Conservation (phyloP, 2,888 invertebrate species). For the Cyclophora punctaria region DNA sequence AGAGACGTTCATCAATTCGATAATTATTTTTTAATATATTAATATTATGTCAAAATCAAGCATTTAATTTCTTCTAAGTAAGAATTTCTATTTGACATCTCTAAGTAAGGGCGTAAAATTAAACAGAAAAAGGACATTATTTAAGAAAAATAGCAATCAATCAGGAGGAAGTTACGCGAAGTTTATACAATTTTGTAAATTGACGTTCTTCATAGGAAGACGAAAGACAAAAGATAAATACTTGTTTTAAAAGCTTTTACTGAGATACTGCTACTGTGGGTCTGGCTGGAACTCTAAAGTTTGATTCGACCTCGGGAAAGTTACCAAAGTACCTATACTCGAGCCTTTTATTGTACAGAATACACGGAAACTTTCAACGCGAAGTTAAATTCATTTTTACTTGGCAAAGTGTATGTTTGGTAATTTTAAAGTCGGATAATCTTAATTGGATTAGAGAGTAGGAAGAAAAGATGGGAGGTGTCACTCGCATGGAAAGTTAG, state of each 20-base stretch:
- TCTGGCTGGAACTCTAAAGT: conserved; percentile 6
- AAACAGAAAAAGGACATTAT: conserved; percentile 2
- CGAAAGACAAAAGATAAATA: conserved; percentile 44
- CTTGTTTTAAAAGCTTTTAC: conserved; percentile 17
- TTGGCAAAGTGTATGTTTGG: too few relatives aligned
- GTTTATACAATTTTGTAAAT: conserved; percentile 37
- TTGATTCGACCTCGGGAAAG: conserved; percentile 4
- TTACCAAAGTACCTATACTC: conserved; percentile 5
- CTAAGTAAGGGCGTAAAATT: neutral
- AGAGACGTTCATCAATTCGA: too few relatives aligned
- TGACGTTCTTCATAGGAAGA: conserved; percentile 37
- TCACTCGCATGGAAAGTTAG: too few relatives aligned
- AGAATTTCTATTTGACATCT: neutral
- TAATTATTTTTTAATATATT: too few relatives aligned
- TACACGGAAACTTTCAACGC: too few relatives aligned
- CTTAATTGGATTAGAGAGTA: too few relatives aligned
- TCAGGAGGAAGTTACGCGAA: conserved; percentile 33
- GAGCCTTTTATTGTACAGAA: neutral
- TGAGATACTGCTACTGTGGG: conserved; percentile 9
- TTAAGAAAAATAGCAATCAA: conserved; percentile 30
- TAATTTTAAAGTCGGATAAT: too few relatives aligned
- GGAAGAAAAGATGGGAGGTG: too few relatives aligned
- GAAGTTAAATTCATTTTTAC: too few relatives aligned
- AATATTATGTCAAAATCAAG: neutral
- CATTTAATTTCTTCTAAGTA: neutral